Evolutionary conservation across 2,113 vertebrate species (phyloP).

Genomic region (Labeo rohita): DNA sequence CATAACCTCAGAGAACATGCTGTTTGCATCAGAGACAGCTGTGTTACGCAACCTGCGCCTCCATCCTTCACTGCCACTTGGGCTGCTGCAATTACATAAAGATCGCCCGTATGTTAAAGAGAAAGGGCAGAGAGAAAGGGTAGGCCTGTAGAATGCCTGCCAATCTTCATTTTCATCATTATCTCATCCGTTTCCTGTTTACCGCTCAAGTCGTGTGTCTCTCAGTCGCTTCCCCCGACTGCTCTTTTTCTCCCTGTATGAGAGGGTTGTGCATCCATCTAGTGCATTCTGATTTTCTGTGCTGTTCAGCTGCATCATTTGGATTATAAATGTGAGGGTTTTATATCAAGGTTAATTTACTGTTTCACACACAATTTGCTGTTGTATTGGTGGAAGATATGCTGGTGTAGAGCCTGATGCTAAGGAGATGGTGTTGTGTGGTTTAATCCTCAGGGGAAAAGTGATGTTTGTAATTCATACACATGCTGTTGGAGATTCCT

Average conservation of each 20-base stretch:
- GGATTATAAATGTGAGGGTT: background rate
- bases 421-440: background rate
- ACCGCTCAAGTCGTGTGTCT: background rate
- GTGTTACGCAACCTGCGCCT: slow-evolving; percentile 48
- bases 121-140: slow-evolving; percentile 23
- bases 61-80: slow-evolving; percentile 26
- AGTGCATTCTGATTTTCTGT: background rate
- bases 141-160: background rate
- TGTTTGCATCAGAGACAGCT: slow-evolving; percentile 34
- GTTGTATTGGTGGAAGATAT: background rate
- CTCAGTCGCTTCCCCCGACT: slow-evolving; percentile 10
- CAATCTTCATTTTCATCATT: slow-evolving; percentile 34
- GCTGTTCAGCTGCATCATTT: background rate
- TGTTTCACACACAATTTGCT: background rate
- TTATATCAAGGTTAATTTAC: background rate
- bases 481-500: background rate
- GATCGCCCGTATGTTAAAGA: slow-evolving; percentile 37
- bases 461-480: background rate
- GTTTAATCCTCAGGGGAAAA: background rate
- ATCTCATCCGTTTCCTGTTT: slow-evolving; percentile 55
- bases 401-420: background rate
- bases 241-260: background rate
- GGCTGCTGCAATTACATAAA: slow-evolving; percentile 49
- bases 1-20: slow-evolving; percentile 28
- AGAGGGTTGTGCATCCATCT: slow-evolving; percentile 11